phyloP scores from a whole-genome alignment of 2,888 invertebrate species.

The Tubulanus polymorphus region DNA sequence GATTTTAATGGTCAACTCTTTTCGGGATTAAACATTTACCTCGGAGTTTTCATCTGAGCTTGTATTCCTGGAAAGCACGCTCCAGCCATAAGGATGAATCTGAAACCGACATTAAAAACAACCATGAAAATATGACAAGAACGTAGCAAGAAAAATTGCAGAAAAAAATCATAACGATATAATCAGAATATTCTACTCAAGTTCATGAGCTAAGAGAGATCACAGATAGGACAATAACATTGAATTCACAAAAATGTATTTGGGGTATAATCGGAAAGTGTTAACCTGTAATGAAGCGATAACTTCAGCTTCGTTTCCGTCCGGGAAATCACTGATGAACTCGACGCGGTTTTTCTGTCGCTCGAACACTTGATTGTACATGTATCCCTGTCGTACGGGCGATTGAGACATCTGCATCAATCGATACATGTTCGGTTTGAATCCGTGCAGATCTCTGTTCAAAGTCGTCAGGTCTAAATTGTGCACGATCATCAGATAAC shows the following conservation, averaged over 20 bases:
- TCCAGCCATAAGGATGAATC: constrained; percentile 87
- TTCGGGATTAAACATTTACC: constrained; percentile 57
- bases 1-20: background rate
- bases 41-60: constrained; percentile 81
- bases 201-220: too few species aligned
- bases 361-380: constrained; percentile 78
- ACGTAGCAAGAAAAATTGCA: background rate
- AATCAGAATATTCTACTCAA: too few species aligned
- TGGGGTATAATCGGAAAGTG: too few species aligned
- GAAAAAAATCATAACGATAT: too few species aligned
- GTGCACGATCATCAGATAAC: constrained; percentile 84
- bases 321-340: constrained; percentile 84
- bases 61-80: constrained; percentile 81
- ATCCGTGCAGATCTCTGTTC: constrained; percentile 67
- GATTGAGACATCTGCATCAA: constrained; percentile 84
- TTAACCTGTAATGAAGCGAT: constrained; percentile 70
- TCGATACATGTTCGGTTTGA: constrained; percentile 81
- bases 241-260: too few species aligned
- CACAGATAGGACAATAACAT: too few species aligned
- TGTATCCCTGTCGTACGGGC: constrained; percentile 73
- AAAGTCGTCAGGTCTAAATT: constrained; percentile 77
- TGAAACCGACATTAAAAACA: constrained; percentile 50
- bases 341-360: constrained; percentile 80
- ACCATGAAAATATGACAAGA: background rate
- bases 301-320: constrained; percentile 80